A percentile compares a stretch with the other conserved stretches of the same genome.
These are phyloP conservation scores for Troides aeacus DNA, from an alignment of 2,888 invertebrate species.

Conservation along the genomic window DNA sequence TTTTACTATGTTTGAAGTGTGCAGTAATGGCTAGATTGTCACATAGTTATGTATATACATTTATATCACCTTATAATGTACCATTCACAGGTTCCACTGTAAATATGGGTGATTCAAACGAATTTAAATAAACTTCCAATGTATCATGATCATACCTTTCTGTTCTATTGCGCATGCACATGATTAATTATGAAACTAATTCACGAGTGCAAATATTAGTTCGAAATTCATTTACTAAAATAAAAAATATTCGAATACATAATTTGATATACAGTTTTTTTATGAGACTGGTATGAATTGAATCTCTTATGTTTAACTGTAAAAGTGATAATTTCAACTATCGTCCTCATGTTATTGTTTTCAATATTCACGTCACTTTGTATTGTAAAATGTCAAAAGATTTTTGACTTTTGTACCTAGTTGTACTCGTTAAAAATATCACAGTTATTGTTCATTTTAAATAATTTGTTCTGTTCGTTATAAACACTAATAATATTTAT, in stretches of 20 bases:
- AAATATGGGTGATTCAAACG: neutral
- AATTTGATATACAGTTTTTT: neutral
- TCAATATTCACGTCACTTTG: neutral
- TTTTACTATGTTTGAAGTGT: conserved; percentile 31
- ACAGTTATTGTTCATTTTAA: no score
- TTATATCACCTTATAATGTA: conserved; percentile 3
- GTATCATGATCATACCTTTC: neutral
- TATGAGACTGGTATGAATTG: neutral
- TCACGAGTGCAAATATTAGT: conserved; percentile 1
- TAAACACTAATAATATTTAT: no score
- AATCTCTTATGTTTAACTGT: neutral
- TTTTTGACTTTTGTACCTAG: neutral
- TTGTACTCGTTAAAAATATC: no score
- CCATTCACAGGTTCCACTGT: neutral
- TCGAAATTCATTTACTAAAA: neutral
- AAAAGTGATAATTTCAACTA: neutral
- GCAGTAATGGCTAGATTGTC: conserved; percentile 6
- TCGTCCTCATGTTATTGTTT: neutral
- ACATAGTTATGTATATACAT: conserved; percentile 3
- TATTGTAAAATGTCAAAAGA: neutral
- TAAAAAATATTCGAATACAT: neutral
- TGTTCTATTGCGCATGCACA: neutral
- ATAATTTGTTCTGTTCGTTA: no score
- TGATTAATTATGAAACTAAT: neutral
- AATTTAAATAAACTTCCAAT: neutral